These are phyloP conservation scores for Buathra laborator DNA, from an alignment of 2,888 invertebrate genomes.

Conservation along the genomic window DNA sequence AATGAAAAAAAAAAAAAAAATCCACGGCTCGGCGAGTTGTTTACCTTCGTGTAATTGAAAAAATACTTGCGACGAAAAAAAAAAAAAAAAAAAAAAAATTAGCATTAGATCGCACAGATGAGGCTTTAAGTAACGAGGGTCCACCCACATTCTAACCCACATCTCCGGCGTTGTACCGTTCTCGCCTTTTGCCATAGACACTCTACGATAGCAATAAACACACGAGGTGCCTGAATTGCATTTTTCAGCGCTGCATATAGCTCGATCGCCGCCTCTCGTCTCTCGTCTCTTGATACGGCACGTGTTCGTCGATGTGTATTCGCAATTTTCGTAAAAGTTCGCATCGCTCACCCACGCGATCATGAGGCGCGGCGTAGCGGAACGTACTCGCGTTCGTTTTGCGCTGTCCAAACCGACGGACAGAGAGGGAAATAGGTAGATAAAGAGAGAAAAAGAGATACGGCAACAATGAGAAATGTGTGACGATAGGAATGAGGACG, in stretches of 20 bases:
- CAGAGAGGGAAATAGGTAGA: slow-evolving; percentile 52
- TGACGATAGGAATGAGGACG: slow-evolving; percentile 56
- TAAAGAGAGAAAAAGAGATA: slow-evolving; percentile 19
- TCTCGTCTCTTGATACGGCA: slow-evolving; percentile 6
- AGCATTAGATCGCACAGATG: slow-evolving; percentile 46
- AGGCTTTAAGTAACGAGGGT: slow-evolving; percentile 70
- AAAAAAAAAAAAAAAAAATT: slow-evolving; percentile 35
- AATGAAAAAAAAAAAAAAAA: too few species aligned
- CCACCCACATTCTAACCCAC: slow-evolving; percentile 81
- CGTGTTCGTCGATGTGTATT: slow-evolving; percentile 13
- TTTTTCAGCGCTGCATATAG: slow-evolving; percentile 49
- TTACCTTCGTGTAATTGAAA: not conserved
- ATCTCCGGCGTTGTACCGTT: slow-evolving; percentile 75
- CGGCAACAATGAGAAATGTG: slow-evolving; percentile 56
- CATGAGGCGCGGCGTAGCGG: slow-evolving; percentile 52
- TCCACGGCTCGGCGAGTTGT: not conserved
- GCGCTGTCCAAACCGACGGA: slow-evolving; percentile 37
- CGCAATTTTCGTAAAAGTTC: slow-evolving; percentile 15
- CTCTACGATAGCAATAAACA: slow-evolving; percentile 53
- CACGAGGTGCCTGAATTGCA: slow-evolving; percentile 23
- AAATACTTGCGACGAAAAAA: slow-evolving; percentile 1
- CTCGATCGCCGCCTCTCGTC: slow-evolving; percentile 37
- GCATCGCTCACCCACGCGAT: slow-evolving; percentile 60
- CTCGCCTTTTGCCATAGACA: slow-evolving; percentile 49
- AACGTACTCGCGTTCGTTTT: slow-evolving; percentile 72